Base-by-base conservation (phyloP, 2,113 vertebrate species). In the Podarcis cretensis region DNA sequence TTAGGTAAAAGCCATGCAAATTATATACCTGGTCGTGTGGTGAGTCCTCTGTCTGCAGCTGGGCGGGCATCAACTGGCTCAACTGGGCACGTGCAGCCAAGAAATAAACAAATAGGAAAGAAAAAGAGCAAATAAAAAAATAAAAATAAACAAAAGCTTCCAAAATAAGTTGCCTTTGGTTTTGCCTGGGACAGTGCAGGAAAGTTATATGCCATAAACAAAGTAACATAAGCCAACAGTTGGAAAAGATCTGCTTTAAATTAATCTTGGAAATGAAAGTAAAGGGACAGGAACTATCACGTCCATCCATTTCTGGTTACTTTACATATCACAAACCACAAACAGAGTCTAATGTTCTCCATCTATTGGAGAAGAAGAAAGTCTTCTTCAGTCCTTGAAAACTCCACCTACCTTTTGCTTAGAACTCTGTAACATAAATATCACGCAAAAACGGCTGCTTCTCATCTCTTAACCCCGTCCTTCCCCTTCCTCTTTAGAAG, bases 11-110 rank as follows among this genome's bases (percentile, higher is more conserved):
- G 91, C 66, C 54, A 88, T 91, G 94, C 89, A 89, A 93, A 86
- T 92, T 85, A 87, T 92, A 68, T 95, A 99, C 99, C 99, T 98
- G 98, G 98, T 94, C 98, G 96, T 90, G 98, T 99, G 90, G 98
- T 98, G 92, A 99, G 95, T 95, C 98, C 98, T 98, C 99, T 96
- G 95, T 99, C 99, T 40, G 98, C 97, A 89, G 96, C 98, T 14
- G 99, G 99, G 88, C 98, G 98, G 87, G 98, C 98, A 87, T 99
- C 99, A 40, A 99, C 98, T 1, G 98, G 98, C 91, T 99, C 99
- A 75, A 99, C 99, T 99, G 94, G 95, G 89, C 87, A 88, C 84
- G 66, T 93, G 87, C 96, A 96, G 95, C 94, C 83, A 96, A 95
- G 92, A 94, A 92, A 88, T 94, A 87, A 92, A 93, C 93, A 20